Evolutionary conservation across 1,140 invertebrate genomes (phyloP).

Genomic region (Acyrthosiphon pisum): DNA sequence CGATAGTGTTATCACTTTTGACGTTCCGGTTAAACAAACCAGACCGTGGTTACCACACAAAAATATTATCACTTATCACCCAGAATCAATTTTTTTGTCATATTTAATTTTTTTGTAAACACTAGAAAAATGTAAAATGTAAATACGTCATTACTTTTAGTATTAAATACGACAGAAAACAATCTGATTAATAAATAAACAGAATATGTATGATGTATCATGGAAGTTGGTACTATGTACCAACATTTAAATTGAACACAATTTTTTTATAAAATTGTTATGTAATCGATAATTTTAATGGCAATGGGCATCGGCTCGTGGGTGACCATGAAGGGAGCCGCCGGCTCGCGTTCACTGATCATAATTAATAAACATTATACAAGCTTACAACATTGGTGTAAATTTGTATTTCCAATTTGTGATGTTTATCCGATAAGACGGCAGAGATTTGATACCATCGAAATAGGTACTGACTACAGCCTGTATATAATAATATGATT

Average conservation of each 20-base stretch:
- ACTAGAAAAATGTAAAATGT: neutral
- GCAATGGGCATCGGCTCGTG: neutral
- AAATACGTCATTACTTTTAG: neutral
- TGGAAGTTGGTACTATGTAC: neutral
- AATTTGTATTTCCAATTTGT: neutral
- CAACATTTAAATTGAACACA: neutral
- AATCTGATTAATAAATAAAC: neutral
- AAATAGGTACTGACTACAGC: neutral
- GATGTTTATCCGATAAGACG: neutral
- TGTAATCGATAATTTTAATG: neutral
- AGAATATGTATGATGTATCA: too few relatives aligned
- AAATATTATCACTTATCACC: neutral
- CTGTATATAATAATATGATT: neutral
- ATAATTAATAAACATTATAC: neutral
- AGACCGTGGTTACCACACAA: neutral
- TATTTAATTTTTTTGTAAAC: neutral
- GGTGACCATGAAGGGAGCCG: neutral
- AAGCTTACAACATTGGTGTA: neutral
- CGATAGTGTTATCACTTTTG: constrained; percentile 24
- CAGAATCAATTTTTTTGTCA: neutral
- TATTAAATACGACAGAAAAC: neutral
- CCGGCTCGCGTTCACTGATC: neutral
- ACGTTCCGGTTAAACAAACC: neutral
- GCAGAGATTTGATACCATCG: neutral
- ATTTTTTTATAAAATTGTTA: neutral